Conservation (phyloP, 2,888 invertebrate genomes). For the Hydrotaea diabolus region DNA sequence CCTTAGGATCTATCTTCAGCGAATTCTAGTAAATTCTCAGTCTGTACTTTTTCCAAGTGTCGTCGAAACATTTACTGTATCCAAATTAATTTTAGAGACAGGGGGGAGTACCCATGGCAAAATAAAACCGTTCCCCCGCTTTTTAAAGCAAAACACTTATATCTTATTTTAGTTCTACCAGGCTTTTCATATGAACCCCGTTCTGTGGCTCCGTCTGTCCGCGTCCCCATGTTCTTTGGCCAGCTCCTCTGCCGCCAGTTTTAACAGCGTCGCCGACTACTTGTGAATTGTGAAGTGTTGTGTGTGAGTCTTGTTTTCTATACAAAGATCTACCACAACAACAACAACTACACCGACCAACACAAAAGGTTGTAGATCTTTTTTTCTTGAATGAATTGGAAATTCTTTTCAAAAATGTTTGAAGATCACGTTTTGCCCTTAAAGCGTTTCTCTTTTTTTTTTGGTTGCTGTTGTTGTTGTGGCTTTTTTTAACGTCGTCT, state of each 20-base stretch:
- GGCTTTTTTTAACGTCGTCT: not conserved
- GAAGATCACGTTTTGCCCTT: conserved; percentile 68
- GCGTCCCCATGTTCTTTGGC: not conserved
- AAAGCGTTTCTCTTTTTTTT: conserved; percentile 56
- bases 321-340: conserved; percentile 13
- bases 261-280: conserved; percentile 11
- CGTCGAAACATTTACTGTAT: too few relatives aligned
- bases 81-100: too few relatives aligned
- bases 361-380: conserved; percentile 36
- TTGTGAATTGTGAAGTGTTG: conserved; percentile 63
- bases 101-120: too few relatives aligned
- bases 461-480: too few relatives aligned
- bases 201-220: not conserved
- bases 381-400: conserved; percentile 64
- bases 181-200: not conserved
- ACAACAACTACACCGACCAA: not conserved
- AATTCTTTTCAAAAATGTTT: conserved; percentile 51
- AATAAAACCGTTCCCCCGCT: too few relatives aligned
- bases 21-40: too few relatives aligned
- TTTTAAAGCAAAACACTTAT: too few relatives aligned
- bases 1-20: too few relatives aligned
- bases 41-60: too few relatives aligned
- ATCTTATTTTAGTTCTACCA: too few relatives aligned
- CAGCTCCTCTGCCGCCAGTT: not conserved
- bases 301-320: conserved; percentile 35